Evolutionary conservation across 2,113 vertebrate genomes (phyloP).

Genomic region (Cisticola juncidis): DNA sequence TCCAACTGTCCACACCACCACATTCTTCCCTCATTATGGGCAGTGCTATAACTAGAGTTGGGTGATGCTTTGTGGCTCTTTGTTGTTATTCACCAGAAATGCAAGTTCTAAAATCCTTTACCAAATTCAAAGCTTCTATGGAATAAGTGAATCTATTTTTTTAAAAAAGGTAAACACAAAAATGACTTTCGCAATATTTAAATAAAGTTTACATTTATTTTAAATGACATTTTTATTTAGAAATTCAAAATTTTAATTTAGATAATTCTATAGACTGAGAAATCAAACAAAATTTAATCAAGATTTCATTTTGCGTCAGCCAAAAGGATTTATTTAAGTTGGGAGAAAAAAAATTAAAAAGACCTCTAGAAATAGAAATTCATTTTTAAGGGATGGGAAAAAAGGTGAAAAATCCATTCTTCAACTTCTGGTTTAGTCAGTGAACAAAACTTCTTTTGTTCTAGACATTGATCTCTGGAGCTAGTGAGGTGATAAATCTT

Average conservation of each 20-base stretch:
- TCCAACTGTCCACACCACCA: too few species aligned
- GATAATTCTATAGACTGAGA: neutral
- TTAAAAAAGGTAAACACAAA: neutral
- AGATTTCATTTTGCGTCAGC: neutral
- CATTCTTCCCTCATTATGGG: neutral
- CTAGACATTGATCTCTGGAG: neutral
- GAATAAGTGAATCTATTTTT: neutral
- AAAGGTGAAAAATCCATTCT: neutral
- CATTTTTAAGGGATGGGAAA: neutral
- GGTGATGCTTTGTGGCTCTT: neutral
- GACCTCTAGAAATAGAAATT: neutral
- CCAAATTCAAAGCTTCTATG: neutral
- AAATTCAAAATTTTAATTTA: neutral
- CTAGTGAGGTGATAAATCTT: neutral
- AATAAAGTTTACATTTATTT: neutral
- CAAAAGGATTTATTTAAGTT: neutral
- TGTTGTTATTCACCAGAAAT: neutral
- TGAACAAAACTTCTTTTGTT: neutral
- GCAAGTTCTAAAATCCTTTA: neutral
- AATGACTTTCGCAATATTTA: neutral
- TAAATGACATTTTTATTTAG: neutral
- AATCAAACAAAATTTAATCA: neutral
- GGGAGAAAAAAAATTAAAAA: fast-evolving
- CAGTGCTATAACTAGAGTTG: neutral
- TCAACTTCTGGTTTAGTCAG: neutral